Percentiles rank a stretch among this genome's conserved stretches.
These are phyloP conservation scores for Palythoa grandiflora DNA, from an alignment of 92 coral and sea anemone species.

Conservation along the genomic window DNA sequence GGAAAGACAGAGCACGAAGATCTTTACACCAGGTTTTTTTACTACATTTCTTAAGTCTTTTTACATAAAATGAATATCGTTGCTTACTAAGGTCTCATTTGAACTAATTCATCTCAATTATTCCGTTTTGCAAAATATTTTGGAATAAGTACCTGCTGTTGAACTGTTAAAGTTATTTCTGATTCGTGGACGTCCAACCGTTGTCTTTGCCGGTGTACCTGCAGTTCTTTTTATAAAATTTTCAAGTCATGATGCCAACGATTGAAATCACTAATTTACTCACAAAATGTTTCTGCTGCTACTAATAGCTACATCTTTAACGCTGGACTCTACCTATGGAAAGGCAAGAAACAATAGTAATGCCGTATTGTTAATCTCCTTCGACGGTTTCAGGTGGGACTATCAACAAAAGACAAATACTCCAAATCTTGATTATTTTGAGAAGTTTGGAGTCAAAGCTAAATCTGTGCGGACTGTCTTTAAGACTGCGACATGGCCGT, in stretches of 20 bases:
- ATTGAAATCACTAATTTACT: background rate
- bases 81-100: too few species aligned
- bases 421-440: constrained; percentile 83
- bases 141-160: background rate
- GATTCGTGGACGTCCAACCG: background rate
- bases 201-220: background rate
- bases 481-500: constrained; percentile 86
- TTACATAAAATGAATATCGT: too few species aligned
- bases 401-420: constrained; percentile 79
- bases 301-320: background rate
- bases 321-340: background rate
- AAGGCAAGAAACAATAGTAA: constrained; percentile 10
- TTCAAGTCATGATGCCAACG: background rate
- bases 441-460: constrained; percentile 76
- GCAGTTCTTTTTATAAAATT: background rate
- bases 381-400: constrained; percentile 96
- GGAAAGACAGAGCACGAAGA: too few species aligned
- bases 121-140: background rate
- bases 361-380: constrained; percentile 78
- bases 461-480: constrained; percentile 81
- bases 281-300: background rate
- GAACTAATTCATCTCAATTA: too few species aligned
- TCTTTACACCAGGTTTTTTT: too few species aligned
- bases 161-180: background rate
- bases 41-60: too few species aligned